Evolutionary conservation across 2,113 vertebrate genomes (phyloP), one percentile per base, ranked within the genome.

Genomic region (Irena cyanogastra): DNA sequence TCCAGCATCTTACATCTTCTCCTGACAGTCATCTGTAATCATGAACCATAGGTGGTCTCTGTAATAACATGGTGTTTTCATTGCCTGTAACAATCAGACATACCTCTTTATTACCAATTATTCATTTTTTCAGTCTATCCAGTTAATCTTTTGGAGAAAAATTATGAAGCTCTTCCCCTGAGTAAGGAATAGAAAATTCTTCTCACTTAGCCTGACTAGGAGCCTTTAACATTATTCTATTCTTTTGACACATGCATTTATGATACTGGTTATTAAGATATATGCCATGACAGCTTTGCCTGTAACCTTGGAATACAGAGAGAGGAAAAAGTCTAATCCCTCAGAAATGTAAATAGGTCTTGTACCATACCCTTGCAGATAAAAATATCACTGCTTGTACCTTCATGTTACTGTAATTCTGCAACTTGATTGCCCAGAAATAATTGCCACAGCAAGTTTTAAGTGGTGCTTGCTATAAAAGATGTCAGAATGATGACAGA

Each of bases 1-100:
- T 83, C 21, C 31, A 53, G 30, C 7, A 0, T 72, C 52, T 66
- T 68, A 4, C 0, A 0, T 75, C 24, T 75, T 80, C 31, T 65
- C 14, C 57, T 85, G 26, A 39, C 33, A 47, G 49, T 56, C 14
- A 6, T 64, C 53, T 92, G 5, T 71, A 87, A 56, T 91, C 76
- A 56, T 27, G 82, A 26, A 31, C 49, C 1, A 26, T 86, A 31
- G 56, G 57, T 87, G 52, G 35, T 56, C 65, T 87, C 45, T 64
- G 23, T 93, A 76, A 45, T 79, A 31, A 57, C 14, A 20, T 8
- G 7, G n/a, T 87, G 31, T 64, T 88, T 85, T 86, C n/a, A 12
- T 69, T 68, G 53, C 53, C 35, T 83, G 16, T 68, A 52, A 59
- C 76, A 74, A 37, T 85, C 70, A 72, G 44, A 23, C 37, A 9